Base-by-base conservation (phyloP, 1,140 invertebrate species). In the Protaetia brevitarsis region DNA sequence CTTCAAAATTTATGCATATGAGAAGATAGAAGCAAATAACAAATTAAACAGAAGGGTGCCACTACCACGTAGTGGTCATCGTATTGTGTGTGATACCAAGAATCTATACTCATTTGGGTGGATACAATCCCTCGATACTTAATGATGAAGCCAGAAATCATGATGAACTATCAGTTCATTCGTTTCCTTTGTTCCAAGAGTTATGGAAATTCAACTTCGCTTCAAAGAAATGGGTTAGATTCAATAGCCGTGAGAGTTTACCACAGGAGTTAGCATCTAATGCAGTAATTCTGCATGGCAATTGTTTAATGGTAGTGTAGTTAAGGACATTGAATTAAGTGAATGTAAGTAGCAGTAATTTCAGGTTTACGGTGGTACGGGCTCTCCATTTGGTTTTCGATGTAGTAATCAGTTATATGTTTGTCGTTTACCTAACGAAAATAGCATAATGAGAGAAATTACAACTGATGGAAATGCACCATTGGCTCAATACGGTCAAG, bases 361-460 rank as follows among this genome's bases (percentile, higher is more conserved):
- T 69, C 81, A 87, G 86, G 84, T 94, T 34, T 93, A 89, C 82
- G 94, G 94, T 34, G 94, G 94, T 0, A 95, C 93, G 30, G 93
- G 93, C 2, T 85, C 89, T 68, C 94, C 94, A 0, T 96, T 96
- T 82, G 94, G 94, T 4, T 83, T 84, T 37, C 84, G 82, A 28
- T 93, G 89, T 69, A 93, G 90, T 67, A 95, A 95, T 80, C 85
- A 84, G 65, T 77, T 92, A 28, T 87, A 90, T 70, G 72, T 87
- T 3, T 90, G 89, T 78, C 83, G 91, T 72, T 79, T 89, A 62
- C 76, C 79, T 10, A 84, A 85, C 64, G 73, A 82, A 3, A 73
- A 79, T 67, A 76, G 79, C 37, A 69, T 76, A 58, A 78, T 86
- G 68, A 68, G 77, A 63, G 72, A 81, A 36, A 73, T 90, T 1